Evolutionary conservation across 37 sponge, comb jelly and placozoan genomes (phyloP), one percentile per base, ranked within the genome.

Genomic region (Dysidea cf. avara): DNA sequence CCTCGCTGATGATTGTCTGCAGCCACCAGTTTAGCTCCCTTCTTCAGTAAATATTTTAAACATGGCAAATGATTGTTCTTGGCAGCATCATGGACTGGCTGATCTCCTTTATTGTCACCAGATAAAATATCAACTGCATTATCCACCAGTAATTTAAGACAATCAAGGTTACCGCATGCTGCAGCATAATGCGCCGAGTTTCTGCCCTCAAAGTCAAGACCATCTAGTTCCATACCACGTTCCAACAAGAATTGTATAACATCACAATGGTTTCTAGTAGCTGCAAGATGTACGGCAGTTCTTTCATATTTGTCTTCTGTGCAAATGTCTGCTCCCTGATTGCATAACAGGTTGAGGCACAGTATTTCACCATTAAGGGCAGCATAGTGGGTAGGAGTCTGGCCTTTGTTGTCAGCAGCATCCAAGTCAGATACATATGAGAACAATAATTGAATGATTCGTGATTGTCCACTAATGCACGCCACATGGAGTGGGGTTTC

Each of bases 401-500:
- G 66, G 3, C 86, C 78, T 12, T 87, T 63, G 9, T 34, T 24
- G 51, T 90, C 92, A 24, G 52, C 73, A 21, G 43, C 50, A 32
- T 86, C 88, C 11, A 90, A 60, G 31, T 77, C 87, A n/a, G 75
- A 38, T 28, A 61, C 65, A 33, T 63, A 54, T 38, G 74, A 60
- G 11, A 76, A 17, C 64, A 90, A 62, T 35, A 63, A 39, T 36
- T 71, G 59, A 12, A 90, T 4, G 5, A 90, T 40, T 11, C 77
- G 54, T 16, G 63, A 51, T 38, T 87, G 86, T 2, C 92, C 92
- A 11, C 82, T 61, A 24, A 71, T 77, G 66, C 87, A 86, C 26
- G 92, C 92, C 62, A 86, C 92, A 49, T 86, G 87, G 29, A 90
- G 79, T 3, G 92, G 80, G 1, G 92, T 86, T 57, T 81, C 55